phyloP scores from a whole-genome alignment of 92 coral and sea anemone genomes.

The Phenganax subtilis region DNA sequence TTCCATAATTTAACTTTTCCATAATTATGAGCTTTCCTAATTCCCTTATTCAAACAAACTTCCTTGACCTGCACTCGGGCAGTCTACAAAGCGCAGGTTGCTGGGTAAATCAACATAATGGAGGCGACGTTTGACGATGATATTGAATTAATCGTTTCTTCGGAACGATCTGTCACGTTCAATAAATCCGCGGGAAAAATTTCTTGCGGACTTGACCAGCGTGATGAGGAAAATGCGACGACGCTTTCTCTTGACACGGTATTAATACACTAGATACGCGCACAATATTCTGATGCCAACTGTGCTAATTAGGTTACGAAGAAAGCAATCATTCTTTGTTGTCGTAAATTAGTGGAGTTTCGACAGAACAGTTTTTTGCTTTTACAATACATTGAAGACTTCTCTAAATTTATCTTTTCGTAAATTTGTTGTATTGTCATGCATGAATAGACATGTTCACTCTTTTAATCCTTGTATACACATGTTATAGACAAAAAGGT shows the following conservation, averaged over 20 bases:
- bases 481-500: not conserved
- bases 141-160: not conserved
- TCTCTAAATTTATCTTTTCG: not conserved
- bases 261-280: not conserved
- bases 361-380: not conserved
- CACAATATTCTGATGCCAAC: not conserved
- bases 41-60: not conserved
- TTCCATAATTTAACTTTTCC: not conserved
- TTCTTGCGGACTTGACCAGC: not conserved
- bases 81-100: not conserved
- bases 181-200: not conserved
- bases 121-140: not conserved
- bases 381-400: too few relatives aligned
- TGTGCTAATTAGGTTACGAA: conserved; percentile 12
- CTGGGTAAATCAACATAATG: conserved; percentile 5
- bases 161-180: not conserved
- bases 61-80: conserved; percentile 1
- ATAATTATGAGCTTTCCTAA: not conserved
- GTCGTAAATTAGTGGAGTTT: not conserved
- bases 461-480: not conserved
- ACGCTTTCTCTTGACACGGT: conserved; percentile 9
- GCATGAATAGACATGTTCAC: not conserved
- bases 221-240: conserved; percentile 13
- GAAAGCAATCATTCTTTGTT: not conserved
- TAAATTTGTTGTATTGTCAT: not conserved